phyloP scores from a whole-genome alignment of 1,140 invertebrate species.

The Magallana ariakensis region DNA sequence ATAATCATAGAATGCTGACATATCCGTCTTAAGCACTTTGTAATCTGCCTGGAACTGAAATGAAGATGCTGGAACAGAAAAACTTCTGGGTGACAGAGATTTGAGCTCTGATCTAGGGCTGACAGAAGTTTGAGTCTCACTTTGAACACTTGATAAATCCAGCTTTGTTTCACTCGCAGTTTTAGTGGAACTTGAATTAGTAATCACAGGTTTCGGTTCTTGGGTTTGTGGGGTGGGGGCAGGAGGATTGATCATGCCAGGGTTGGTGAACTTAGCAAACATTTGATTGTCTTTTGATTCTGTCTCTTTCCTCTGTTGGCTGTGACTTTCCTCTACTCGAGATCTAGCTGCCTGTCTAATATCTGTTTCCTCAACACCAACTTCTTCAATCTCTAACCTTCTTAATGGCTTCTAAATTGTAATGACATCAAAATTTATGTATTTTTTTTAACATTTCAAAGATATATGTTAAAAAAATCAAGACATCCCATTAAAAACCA shows the following conservation, averaged over 20 bases:
- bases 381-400: constrained; percentile 76
- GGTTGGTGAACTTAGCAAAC: constrained; percentile 67
- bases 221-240: constrained; percentile 5
- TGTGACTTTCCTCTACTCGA: constrained; percentile 62
- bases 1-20: constrained; percentile 73
- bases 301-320: constrained; percentile 65
- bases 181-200: constrained; percentile 34
- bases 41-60: constrained; percentile 80
- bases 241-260: constrained; percentile 7
- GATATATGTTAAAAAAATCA: no score
- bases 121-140: constrained; percentile 4
- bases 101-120: constrained; percentile 49
- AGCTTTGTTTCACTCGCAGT: constrained; percentile 40
- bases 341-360: constrained; percentile 55
- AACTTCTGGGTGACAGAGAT: constrained; percentile 61
- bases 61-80: constrained; percentile 69
- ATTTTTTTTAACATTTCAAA: no score
- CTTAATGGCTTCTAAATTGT: constrained; percentile 70
- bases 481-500: no score
- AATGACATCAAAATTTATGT: neutral
- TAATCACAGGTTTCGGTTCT: constrained; percentile 35
- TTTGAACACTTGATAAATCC: constrained; percentile 48
- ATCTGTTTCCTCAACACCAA: constrained; percentile 69
- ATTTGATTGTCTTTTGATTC: constrained; percentile 64
- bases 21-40: constrained; percentile 73